phyloP scores from a whole-genome alignment of 2,797 vertebrate species.

The Melanogrammus aeglefinus region DNA sequence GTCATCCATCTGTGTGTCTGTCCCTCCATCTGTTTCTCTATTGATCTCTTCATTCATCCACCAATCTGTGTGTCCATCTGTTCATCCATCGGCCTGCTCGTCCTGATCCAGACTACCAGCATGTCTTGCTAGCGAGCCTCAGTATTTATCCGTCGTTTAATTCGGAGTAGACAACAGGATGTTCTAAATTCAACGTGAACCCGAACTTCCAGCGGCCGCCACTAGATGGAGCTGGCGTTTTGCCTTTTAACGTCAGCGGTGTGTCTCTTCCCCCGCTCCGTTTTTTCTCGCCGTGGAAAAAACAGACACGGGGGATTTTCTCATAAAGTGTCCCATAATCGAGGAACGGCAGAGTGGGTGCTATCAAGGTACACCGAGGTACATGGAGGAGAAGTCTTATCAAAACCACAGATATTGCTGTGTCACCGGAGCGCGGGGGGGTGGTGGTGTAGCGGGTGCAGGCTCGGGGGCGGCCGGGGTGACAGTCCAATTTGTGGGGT shows the following conservation, averaged over 20 bases:
- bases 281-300: neutral
- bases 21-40: neutral
- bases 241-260: neutral
- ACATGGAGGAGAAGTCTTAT: neutral
- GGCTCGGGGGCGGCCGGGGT: neutral
- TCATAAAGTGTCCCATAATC: neutral
- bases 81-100: neutral
- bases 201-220: neutral
- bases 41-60: neutral
- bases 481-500: slow-evolving; percentile 1
- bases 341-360: neutral
- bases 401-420: neutral
- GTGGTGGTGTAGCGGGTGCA: neutral
- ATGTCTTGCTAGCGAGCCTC: neutral
- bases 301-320: neutral
- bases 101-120: neutral
- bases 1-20: neutral
- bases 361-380: slow-evolving; percentile 1
- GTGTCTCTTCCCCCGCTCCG: neutral
- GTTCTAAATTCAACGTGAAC: neutral
- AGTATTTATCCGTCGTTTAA: neutral
- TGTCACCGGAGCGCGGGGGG: neutral
- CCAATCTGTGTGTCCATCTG: neutral
- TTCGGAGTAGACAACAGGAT: neutral
- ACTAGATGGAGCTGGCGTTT: neutral